Evolutionary conservation across 2,797 vertebrate genomes (phyloP).

Genomic region (Tauraco hartlaubi): DNA sequence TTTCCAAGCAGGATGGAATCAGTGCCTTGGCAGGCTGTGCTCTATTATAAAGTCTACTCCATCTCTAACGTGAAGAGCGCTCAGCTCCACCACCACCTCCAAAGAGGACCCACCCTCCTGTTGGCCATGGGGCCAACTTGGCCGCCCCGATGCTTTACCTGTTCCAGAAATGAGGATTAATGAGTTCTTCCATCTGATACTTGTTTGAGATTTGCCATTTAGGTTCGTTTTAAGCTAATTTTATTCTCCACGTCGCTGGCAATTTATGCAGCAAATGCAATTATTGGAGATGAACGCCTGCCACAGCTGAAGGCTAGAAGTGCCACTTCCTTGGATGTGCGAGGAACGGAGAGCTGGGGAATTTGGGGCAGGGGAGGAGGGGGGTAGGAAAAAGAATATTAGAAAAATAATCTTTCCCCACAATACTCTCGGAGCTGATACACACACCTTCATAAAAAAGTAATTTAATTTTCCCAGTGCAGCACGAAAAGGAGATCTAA

Average conservation of each 20-base stretch:
- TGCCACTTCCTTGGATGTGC: conserved; percentile 71
- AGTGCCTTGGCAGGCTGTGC: not conserved
- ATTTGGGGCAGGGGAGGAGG: not conserved
- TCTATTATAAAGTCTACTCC: not conserved
- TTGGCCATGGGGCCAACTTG: not conserved
- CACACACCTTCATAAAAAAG: conserved; percentile 77
- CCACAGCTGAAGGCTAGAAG: conserved; percentile 76
- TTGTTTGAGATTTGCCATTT: conserved; percentile 66
- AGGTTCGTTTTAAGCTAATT: conserved; percentile 79
- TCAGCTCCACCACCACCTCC: not conserved
- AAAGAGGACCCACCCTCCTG: not conserved
- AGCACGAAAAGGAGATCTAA: conserved; percentile 78
- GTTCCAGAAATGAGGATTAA: conserved; percentile 44
- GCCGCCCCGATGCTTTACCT: not conserved
- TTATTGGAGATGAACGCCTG: conserved; percentile 78
- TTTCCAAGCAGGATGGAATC: not conserved
- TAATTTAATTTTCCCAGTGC: conserved; percentile 82
- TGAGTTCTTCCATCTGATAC: conserved; percentile 55
- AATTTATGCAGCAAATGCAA: conserved; percentile 78
- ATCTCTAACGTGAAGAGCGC: accelerated
- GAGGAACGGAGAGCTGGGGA: conserved; percentile 52
- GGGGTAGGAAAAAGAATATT: conserved; percentile 56
- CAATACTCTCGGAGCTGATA: conserved; percentile 68
- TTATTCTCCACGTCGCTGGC: conserved; percentile 72
- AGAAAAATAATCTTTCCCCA: conserved; percentile 77